phyloP scores from a whole-genome alignment of 2,888 invertebrate species.

The Pammene aurita region DNA sequence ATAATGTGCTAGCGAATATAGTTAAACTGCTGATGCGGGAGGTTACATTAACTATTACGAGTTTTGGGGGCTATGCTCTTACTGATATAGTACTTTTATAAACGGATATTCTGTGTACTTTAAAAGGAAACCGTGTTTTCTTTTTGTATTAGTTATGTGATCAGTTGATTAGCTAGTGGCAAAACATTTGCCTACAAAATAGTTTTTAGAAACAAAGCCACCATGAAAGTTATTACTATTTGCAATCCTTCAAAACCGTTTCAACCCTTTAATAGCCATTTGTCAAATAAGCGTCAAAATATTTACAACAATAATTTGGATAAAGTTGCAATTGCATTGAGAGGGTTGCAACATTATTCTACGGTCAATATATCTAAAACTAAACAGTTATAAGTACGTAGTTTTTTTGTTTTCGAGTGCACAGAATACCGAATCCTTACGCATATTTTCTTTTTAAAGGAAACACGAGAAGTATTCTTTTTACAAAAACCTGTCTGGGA shows the following conservation, averaged over 20 bases:
- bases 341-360: neutral
- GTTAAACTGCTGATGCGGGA: constrained; percentile 68
- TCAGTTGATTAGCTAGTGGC: too few relatives aligned
- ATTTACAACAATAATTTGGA: neutral
- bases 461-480: constrained; percentile 68
- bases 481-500: constrained; percentile 77
- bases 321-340: neutral
- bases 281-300: too few relatives aligned
- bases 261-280: too few relatives aligned
- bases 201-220: too few relatives aligned
- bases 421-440: constrained; percentile 8
- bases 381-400: too few relatives aligned
- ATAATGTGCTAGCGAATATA: constrained; percentile 65
- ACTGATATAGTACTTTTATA: constrained; percentile 48
- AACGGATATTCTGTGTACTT: constrained; percentile 18
- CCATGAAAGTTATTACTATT: too few relatives aligned
- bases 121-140: neutral
- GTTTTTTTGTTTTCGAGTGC: constrained; percentile 18
- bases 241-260: too few relatives aligned
- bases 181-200: too few relatives aligned
- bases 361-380: too few relatives aligned
- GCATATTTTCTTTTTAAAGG: constrained; percentile 56
- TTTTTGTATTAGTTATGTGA: neutral
- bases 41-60: constrained; percentile 54
- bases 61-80: constrained; percentile 74